Conservation (phyloP, 2,888 invertebrate genomes). For the Aleiodes alternator region DNA sequence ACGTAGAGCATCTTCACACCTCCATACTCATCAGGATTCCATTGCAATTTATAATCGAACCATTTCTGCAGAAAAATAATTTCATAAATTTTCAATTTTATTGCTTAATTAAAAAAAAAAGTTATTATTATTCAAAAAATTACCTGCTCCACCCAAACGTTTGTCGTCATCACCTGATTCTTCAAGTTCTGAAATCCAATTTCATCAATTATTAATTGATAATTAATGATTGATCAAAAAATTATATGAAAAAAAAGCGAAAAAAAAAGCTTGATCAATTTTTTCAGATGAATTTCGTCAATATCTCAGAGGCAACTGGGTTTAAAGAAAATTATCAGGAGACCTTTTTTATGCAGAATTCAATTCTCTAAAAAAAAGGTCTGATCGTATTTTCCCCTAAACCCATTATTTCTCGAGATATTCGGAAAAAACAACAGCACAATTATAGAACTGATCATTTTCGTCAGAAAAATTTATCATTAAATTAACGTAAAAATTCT, state of each 20-base stretch:
- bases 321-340: too few species aligned
- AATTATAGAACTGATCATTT: background rate
- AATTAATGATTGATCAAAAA: background rate
- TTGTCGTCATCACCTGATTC: conserved; percentile 96
- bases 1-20: conserved; percentile 94
- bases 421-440: background rate
- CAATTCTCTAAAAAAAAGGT: too few species aligned
- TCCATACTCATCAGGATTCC: conserved; percentile 94
- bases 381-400: too few species aligned
- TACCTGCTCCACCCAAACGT: conserved; percentile 95
- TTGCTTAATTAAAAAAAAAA: too few species aligned
- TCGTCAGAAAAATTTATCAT: background rate
- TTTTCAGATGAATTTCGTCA: too few species aligned
- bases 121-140: too few species aligned
- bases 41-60: conserved; percentile 92
- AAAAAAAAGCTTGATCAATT: too few species aligned
- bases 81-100: background rate
- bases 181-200: conserved; percentile 81
- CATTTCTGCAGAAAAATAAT: conserved; percentile 83
- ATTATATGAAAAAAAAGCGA: too few species aligned
- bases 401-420: too few species aligned
- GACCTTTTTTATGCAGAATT: too few species aligned
- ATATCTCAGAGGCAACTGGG: too few species aligned
- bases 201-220: background rate
- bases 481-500: background rate